Percentiles rank a stretch among this genome's conserved stretches.
phyloP scores from a whole-genome alignment of 2,113 vertebrate species.

The Shinisaurus crocodilurus region DNA sequence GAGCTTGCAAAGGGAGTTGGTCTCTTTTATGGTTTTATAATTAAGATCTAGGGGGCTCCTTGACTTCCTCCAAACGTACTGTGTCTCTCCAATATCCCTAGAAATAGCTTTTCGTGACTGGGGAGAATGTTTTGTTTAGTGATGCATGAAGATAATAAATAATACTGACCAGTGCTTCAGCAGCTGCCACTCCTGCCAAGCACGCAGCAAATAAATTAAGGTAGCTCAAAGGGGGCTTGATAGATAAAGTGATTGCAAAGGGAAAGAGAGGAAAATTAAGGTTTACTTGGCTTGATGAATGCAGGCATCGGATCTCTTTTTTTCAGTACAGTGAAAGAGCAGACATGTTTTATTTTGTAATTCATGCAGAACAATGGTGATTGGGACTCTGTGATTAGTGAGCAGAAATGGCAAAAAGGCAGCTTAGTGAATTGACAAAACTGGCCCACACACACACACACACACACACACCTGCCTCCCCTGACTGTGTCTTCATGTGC shows the following conservation, averaged over 20 bases:
- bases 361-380: not conserved
- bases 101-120: conserved; percentile 36
- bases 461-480: not conserved
- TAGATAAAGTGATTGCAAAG: not conserved
- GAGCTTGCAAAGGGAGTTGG: conserved; percentile 68
- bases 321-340: conserved; percentile 12
- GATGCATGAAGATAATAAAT: conserved; percentile 52
- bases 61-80: conserved; percentile 53
- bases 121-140: conserved; percentile 58
- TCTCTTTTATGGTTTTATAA: conserved; percentile 73
- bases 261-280: not conserved
- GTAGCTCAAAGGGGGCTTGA: conserved; percentile 17
- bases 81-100: conserved; percentile 43
- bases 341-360: conserved; percentile 2
- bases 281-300: conserved; percentile 25
- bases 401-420: not conserved
- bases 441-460: not conserved
- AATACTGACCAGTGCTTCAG: conserved; percentile 54
- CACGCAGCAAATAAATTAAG: conserved; percentile 52
- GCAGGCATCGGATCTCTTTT: conserved; percentile 12
- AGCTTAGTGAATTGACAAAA: not conserved
- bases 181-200: conserved; percentile 46
- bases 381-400: not conserved
- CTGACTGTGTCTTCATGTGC: not conserved
- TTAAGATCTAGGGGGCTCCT: conserved; percentile 71